Conservation (phyloP, 2,888 invertebrate genomes). For the Caradrina clavipalpis region DNA sequence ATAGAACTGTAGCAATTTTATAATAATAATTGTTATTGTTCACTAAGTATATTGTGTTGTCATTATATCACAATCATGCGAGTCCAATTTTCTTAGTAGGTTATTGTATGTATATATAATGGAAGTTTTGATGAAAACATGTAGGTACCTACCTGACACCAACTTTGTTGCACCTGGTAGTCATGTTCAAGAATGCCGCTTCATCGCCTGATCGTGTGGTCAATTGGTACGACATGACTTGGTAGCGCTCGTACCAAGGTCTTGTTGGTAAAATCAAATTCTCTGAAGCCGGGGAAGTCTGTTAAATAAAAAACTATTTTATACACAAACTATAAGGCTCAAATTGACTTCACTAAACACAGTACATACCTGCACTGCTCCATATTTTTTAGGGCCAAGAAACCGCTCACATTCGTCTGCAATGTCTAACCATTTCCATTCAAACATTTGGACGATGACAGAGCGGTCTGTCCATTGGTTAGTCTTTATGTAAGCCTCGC, state of each 20-base stretch:
- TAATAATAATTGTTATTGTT: no score
- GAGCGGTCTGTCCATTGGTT: conserved; percentile 89
- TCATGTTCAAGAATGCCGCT: conserved; percentile 94
- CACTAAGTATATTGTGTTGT: no score
- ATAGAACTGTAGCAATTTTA: no score
- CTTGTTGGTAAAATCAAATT: conserved; percentile 91
- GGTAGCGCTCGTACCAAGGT: conserved; percentile 97
- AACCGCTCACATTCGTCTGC: conserved; percentile 95
- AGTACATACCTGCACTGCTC: conserved; percentile 92
- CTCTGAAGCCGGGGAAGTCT: conserved; percentile 95
- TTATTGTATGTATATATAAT: not conserved
- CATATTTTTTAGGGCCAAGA: conserved; percentile 93
- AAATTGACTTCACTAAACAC: not conserved
- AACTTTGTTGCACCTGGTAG: conserved; percentile 93
- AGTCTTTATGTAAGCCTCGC: conserved; percentile 61
- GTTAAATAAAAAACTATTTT: conserved; percentile 13
- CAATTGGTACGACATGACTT: conserved; percentile 95
- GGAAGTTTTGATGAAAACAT: not conserved
- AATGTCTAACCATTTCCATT: conserved; percentile 96
- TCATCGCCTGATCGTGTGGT: conserved; percentile 94
- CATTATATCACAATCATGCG: no score
- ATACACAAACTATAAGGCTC: not conserved
- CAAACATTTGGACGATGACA: conserved; percentile 94
- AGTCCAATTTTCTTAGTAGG: no score
- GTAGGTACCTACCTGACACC: conserved; percentile 92